These are phyloP conservation scores for Phalacrocorax pelagicus DNA, from an alignment of 2,113 vertebrate species.

Conservation along the genomic window DNA sequence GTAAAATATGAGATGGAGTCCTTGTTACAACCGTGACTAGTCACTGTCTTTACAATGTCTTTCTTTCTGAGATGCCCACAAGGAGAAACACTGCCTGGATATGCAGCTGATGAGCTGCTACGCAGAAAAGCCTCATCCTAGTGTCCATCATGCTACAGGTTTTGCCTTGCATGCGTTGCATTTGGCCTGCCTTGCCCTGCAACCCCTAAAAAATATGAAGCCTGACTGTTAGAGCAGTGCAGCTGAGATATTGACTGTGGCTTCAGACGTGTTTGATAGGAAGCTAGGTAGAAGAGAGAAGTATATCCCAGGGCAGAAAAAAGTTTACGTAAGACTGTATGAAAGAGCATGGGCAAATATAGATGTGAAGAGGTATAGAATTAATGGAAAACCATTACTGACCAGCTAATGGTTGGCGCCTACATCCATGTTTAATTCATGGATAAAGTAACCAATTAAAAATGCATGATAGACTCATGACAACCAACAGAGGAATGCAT, in stretches of 20 bases:
- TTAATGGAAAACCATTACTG: not conserved
- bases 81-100: not conserved
- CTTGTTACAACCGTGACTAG: not conserved
- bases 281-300: not conserved
- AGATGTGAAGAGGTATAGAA: not conserved
- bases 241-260: not conserved
- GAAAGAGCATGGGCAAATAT: not conserved
- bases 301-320: not conserved
- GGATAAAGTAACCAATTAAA: constrained; percentile 35
- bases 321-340: not conserved
- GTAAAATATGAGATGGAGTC: not conserved
- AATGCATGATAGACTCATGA: constrained; percentile 5
- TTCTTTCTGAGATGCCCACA: not conserved
- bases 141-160: not conserved
- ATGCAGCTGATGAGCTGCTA: not conserved
- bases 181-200: not conserved
- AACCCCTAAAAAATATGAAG: not conserved
- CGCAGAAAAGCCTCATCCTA: not conserved
- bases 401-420: not conserved
- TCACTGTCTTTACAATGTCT: accelerated
- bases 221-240: not conserved
- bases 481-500: not conserved
- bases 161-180: not conserved
- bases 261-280: not conserved
- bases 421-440: constrained; percentile 33